These are phyloP conservation scores for Rhineura floridana DNA, from an alignment of 2,113 vertebrate species.

Conservation along the genomic window DNA sequence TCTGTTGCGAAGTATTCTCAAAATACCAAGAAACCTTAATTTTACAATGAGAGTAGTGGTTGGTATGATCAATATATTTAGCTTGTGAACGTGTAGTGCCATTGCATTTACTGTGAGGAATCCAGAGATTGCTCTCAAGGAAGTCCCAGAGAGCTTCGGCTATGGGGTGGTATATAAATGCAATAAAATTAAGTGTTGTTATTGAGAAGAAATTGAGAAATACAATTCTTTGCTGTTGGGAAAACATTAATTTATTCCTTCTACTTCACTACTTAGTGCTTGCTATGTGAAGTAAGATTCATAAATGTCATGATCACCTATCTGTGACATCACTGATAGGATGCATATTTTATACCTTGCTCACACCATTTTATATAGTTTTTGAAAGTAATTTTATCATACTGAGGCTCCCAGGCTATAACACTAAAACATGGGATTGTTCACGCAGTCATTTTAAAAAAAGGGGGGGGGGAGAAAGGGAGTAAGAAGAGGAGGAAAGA, in stretches of 20 bases:
- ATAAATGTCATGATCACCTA: not conserved
- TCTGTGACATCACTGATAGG: not conserved
- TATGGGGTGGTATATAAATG: too few species aligned
- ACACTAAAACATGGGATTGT: not conserved
- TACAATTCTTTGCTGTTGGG: not conserved
- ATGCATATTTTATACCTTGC: too few species aligned
- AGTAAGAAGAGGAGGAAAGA: not conserved
- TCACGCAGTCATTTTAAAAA: not conserved
- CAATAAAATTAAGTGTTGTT: too few species aligned
- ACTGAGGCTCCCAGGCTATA: not conserved
- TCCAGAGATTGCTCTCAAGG: not conserved
- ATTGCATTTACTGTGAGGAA: not conserved
- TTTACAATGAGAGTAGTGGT: not conserved
- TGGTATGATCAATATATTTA: not conserved
- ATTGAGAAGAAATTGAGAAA: not conserved
- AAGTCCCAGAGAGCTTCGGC: too few species aligned
- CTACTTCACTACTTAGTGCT: not conserved
- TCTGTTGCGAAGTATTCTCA: too few species aligned
- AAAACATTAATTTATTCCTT: not conserved
- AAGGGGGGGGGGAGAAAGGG: too few species aligned
- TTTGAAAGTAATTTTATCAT: not conserved
- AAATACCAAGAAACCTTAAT: not conserved
- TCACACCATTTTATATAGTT: not conserved
- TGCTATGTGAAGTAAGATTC: not conserved
- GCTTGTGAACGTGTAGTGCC: not conserved